Percentiles rank a stretch among this genome's conserved stretches.
Conservation (phyloP, 2,797 vertebrate genomes). For the Macroramphosus scolopax region DNA sequence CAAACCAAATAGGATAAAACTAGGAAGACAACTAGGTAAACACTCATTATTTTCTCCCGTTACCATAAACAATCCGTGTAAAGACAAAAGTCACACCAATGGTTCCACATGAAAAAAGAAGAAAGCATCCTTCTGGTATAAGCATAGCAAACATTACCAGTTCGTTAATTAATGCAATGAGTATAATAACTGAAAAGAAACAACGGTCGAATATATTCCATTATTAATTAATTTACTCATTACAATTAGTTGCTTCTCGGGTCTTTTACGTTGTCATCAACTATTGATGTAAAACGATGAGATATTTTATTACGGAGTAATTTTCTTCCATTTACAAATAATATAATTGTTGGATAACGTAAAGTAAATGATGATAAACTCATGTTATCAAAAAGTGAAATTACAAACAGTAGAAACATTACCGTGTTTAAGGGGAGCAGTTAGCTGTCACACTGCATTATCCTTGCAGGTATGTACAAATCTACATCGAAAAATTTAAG, state of each 20-base stretch:
- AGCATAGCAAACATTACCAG: fast-evolving
- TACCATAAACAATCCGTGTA: conserved; percentile 69
- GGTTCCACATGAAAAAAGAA: conserved; percentile 53
- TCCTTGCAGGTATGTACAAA: conserved; percentile 72
- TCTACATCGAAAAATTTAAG: background rate
- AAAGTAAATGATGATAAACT: background rate
- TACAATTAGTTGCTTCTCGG: background rate
- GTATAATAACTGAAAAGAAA: background rate
- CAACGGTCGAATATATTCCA: fast-evolving
- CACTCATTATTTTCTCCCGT: conserved; percentile 71
- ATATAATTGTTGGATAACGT: fast-evolving
- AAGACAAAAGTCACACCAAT: conserved; percentile 18
- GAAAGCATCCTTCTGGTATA: background rate
- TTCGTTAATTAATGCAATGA: background rate
- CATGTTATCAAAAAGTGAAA: conserved; percentile 17
- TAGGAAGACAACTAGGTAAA: conserved; percentile 37
- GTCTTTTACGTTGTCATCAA: background rate
- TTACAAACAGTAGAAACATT: conserved; percentile 51
- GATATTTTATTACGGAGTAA: fast-evolving
- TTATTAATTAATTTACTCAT: background rate
- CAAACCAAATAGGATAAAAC: conserved; percentile 56
- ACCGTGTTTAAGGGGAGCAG: conserved; percentile 58
- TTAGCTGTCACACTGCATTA: conserved; percentile 67
- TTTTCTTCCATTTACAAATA: background rate
- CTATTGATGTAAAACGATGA: fast-evolving